A percentile compares a stretch with the other conserved stretches of the same genome.
phyloP scores from a whole-genome alignment of 2,113 vertebrate genomes.

The Pedetes capensis region DNA sequence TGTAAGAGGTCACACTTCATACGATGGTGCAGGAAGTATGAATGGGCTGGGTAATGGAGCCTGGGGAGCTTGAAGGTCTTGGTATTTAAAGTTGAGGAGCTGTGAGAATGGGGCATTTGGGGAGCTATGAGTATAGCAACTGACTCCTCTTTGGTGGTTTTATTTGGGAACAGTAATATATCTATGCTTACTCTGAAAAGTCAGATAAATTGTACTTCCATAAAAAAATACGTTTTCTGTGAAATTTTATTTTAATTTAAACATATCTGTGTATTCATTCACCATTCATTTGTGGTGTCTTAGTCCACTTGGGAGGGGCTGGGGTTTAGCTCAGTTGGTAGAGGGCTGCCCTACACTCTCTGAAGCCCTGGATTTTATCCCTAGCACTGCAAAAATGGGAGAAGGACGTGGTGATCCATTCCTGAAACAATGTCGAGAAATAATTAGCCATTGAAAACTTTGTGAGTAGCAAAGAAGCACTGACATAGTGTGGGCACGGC shows the following conservation, averaged over 20 bases:
- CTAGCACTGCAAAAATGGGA: too few relatives aligned
- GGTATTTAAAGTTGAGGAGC: not conserved
- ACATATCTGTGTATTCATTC: not conserved
- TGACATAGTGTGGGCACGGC: too few relatives aligned
- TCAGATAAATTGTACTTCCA: not conserved
- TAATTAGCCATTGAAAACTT: too few relatives aligned
- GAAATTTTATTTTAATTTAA: constrained; percentile 7
- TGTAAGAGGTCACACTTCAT: not conserved
- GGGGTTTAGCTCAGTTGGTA: too few relatives aligned
- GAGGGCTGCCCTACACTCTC: too few relatives aligned
- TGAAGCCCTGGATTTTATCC: too few relatives aligned
- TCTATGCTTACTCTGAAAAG: not conserved
- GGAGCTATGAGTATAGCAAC: not conserved
- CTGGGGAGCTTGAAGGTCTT: too few relatives aligned
- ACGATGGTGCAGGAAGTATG: rapidly evolving
- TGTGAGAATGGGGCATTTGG: not conserved
- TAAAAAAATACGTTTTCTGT: not conserved
- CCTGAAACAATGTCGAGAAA: too few relatives aligned
- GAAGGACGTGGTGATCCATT: too few relatives aligned
- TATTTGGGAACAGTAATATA: not conserved
- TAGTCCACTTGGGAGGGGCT: too few relatives aligned
- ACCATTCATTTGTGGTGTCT: not conserved
- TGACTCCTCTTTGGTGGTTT: not conserved
- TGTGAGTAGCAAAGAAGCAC: too few relatives aligned
- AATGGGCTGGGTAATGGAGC: not conserved